These are phyloP conservation scores for Lasaia peninsularis DNA, from an alignment of 1,140 invertebrate species.

Conservation along the genomic window DNA sequence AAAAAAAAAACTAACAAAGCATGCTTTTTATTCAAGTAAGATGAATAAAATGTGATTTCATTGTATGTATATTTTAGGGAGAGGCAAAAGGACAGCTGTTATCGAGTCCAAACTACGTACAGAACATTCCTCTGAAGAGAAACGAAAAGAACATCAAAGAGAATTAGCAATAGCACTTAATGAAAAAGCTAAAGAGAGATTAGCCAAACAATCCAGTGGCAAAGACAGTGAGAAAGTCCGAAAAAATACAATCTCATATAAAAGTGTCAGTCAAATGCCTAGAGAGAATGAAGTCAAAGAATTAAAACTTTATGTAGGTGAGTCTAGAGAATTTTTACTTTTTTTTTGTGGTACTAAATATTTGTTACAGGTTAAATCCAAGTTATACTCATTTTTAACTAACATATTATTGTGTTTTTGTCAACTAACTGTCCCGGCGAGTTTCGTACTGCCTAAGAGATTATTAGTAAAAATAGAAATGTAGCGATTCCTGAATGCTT, in stretches of 20 bases:
- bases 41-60: not conserved
- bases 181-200: conserved; percentile 92
- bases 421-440: too few relatives aligned
- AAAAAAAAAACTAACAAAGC: not conserved
- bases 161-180: conserved; percentile 95
- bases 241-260: conserved; percentile 97
- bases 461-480: too few relatives aligned
- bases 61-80: conserved; percentile 62
- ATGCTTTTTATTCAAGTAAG: not conserved
- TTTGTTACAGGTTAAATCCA: too few relatives aligned
- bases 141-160: conserved; percentile 97
- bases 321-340: conserved; percentile 27
- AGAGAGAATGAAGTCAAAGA: conserved; percentile 95
- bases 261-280: conserved; percentile 94
- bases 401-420: too few relatives aligned
- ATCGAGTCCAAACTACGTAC: conserved; percentile 96
- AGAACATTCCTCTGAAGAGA: conserved; percentile 97
- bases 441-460: too few relatives aligned
- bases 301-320: conserved; percentile 96
- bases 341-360: not conserved
- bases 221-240: conserved; percentile 94
- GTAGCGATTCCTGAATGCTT: conserved; percentile 14
- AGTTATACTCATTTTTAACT: too few relatives aligned
- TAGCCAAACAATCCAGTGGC: conserved; percentile 91
- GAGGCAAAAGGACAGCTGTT: conserved; percentile 95